Base-by-base conservation (phyloP, 1,140 invertebrate species). In the Mesaphorura yosii region DNA sequence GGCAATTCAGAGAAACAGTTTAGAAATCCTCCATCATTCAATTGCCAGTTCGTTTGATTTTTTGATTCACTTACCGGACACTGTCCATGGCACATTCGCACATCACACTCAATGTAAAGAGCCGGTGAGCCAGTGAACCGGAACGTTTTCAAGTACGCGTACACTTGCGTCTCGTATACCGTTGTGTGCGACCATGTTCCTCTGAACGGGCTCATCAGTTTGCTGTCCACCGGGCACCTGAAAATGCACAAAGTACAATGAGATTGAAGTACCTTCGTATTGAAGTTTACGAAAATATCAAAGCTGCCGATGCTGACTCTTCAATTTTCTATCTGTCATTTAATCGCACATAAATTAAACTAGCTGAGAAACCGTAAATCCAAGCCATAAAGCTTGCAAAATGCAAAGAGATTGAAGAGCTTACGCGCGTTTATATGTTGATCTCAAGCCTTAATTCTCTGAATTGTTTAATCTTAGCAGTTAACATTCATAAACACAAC, bases 91-190 rank as follows among this genome's bases (percentile, higher is more conserved):
- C 89, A 94, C 88, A 93, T 93, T 51, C 88, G 74, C 28, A 93
- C 88, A 68, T 92, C 88, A 65, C 89, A 93, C 71, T 93, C 88
- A 53, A 93, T 88, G 70, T 94, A 94, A 1, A 94, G 74, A 3
- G 88, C 88, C 1, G 88, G 88, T 0, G 87, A 91, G 7, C 88
- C 88, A 0, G 88, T 92, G 68, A 93, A 93, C 54, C 88, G 76
- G 69, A 92, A 93, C 2, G 88, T 91, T 73, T 93, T 93, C 84
- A 93, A 88, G 65, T 91, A 92, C 1, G 88, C 88, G 66, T 85
- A 93, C 10, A 93, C 86, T 68, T 91, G 87, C 0, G 87, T 91
- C 40, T 50, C 87, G 66, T 85, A 91, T n/a, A 89, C 77, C 26
- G 85, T 86, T 34, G 82, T 78, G 64, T 89, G 84, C 0, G 84